A percentile compares a stretch with the other conserved stretches of the same genome.
Conservation (phyloP, 2,797 vertebrate genomes). For the Eulemur rubriventer region DNA sequence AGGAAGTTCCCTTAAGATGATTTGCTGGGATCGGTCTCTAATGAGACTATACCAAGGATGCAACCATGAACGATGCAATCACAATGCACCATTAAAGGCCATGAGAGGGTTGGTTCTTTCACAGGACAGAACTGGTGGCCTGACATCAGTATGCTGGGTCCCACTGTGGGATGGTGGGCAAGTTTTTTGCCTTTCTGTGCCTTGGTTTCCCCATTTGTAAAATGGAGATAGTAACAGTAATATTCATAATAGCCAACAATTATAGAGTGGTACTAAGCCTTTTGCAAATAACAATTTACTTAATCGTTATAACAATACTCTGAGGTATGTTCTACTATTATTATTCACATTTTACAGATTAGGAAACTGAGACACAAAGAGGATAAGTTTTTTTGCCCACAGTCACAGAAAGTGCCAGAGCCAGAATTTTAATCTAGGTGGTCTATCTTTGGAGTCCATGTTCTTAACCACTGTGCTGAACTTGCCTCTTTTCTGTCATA, state of each 20-base stretch:
- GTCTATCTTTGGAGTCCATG: neutral
- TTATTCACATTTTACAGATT: neutral
- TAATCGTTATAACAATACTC: neutral
- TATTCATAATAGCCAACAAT: neutral
- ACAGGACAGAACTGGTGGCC: neutral
- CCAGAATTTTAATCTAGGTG: neutral
- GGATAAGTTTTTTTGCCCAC: neutral
- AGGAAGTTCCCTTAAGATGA: neutral
- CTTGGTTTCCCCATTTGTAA: neutral
- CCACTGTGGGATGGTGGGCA: neutral
- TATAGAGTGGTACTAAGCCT: neutral
- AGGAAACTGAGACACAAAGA: neutral
- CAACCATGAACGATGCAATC: neutral
- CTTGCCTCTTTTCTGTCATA: neutral
- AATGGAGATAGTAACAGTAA: neutral
- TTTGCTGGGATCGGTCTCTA: neutral
- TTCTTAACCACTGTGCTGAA: neutral
- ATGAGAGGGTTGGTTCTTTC: neutral
- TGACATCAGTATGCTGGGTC: neutral
- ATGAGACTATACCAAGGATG: neutral
- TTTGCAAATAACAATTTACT: conserved; percentile 10
- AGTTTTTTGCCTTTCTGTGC: neutral
- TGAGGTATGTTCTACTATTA: neutral
- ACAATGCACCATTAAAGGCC: neutral
- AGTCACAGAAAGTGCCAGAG: neutral